Percentiles rank a stretch among this genome's conserved stretches.
These are phyloP conservation scores for Passerculus sandwichensis DNA, from an alignment of 2,797 vertebrate species.

Conservation along the genomic window DNA sequence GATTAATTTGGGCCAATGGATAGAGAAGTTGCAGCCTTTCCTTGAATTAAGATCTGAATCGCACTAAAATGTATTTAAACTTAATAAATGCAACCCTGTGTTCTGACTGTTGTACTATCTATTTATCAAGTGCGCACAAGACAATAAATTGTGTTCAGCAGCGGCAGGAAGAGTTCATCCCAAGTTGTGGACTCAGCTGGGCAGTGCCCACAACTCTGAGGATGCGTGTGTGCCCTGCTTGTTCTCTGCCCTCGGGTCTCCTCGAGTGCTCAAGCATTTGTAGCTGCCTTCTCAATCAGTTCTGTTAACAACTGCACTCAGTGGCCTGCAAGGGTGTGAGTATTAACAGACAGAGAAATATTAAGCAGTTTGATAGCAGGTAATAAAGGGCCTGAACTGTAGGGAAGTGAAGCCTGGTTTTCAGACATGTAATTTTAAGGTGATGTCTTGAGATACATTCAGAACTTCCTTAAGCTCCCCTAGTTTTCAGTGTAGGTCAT, in stretches of 20 bases:
- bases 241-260: neutral
- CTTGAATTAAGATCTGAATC: neutral
- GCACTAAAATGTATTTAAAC: neutral
- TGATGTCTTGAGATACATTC: neutral
- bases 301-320: neutral
- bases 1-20: neutral
- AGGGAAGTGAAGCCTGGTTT: neutral
- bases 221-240: fast-evolving
- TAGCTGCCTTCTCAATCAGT: neutral
- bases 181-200: neutral
- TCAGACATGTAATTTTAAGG: neutral
- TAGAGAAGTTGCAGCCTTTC: neutral
- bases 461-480: neutral
- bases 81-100: neutral
- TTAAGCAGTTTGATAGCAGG: neutral
- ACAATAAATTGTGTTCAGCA: neutral
- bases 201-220: neutral
- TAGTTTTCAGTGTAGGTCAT: neutral
- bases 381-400: neutral
- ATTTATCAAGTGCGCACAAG: neutral
- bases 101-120: neutral
- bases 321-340: neutral
- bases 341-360: neutral
- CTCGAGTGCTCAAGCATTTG: neutral
- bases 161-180: neutral